phyloP scores from a whole-genome alignment of 2,888 invertebrate species.

The Bruchidius siliquastri region DNA sequence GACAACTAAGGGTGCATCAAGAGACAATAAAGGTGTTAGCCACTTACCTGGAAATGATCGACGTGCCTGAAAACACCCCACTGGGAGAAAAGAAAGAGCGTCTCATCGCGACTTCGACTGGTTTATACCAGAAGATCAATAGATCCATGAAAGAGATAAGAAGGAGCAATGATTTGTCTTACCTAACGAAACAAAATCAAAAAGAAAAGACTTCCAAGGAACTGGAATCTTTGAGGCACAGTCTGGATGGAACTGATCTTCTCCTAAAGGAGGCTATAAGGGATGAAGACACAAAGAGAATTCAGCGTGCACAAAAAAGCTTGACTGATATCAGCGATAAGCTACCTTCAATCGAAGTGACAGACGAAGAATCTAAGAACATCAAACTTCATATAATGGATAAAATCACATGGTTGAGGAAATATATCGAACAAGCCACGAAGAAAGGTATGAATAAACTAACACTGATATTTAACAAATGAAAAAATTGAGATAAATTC shows the following conservation, averaged over 20 bases:
- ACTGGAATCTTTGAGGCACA: constrained; percentile 23
- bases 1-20: constrained; percentile 22
- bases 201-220: constrained; percentile 19
- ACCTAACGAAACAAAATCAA: constrained; percentile 17
- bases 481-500: constrained; percentile 18
- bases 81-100: constrained; percentile 22
- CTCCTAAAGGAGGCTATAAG: constrained; percentile 6
- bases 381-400: constrained; percentile 17
- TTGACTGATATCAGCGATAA: constrained; percentile 16
- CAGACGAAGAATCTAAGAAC: constrained; percentile 20
- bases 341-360: constrained; percentile 18
- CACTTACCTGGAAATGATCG: constrained; percentile 27
- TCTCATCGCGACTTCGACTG: constrained; percentile 18
- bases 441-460: constrained; percentile 6
- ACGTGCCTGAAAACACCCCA: constrained; percentile 16
- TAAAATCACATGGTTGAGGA: constrained; percentile 17
- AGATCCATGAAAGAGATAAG: constrained; percentile 23
- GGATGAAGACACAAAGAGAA: constrained; percentile 6
- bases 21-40: constrained; percentile 25
- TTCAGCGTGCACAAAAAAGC: constrained; percentile 17
- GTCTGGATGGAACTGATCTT: constrained; percentile 20
- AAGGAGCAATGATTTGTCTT: constrained; percentile 19
- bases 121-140: constrained; percentile 20
- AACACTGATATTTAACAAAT: no score
- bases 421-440: constrained; percentile 15